These are phyloP conservation scores for Cerastoderma edule DNA, from an alignment of 2,888 invertebrate genomes.

Conservation along the genomic window DNA sequence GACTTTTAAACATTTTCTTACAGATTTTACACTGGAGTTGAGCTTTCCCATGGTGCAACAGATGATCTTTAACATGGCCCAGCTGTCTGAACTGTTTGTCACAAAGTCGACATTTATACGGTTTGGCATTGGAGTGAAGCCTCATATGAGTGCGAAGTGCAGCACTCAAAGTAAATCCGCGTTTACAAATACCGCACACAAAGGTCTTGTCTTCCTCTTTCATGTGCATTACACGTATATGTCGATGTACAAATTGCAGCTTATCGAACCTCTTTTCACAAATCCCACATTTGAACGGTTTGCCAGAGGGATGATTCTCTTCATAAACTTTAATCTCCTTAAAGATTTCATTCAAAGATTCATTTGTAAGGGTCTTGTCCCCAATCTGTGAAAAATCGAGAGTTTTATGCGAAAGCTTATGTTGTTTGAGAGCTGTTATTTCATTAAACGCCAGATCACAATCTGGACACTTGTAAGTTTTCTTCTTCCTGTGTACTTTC, in stretches of 20 bases:
- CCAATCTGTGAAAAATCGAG: background rate
- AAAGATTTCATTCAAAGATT: conserved; percentile 5
- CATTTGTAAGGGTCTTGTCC: background rate
- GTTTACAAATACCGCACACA: conserved; percentile 44
- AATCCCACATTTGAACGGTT: conserved; percentile 34
- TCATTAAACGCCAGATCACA: conserved; percentile 12
- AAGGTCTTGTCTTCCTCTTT: conserved; percentile 42
- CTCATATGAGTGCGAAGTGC: conserved; percentile 45
- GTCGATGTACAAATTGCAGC: conserved; percentile 27
- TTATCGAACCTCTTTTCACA: conserved; percentile 40
- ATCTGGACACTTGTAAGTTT: conserved; percentile 7
- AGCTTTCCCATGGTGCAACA: conserved; percentile 32
- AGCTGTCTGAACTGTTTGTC: conserved; percentile 41
- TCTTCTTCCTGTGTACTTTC: background rate
- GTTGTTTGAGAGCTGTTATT: background rate
- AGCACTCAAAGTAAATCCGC: conserved; percentile 42
- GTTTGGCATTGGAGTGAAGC: conserved; percentile 40
- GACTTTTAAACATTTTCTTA: conserved; percentile 26
- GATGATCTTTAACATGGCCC: conserved; percentile 46
- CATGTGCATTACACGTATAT: conserved; percentile 43
- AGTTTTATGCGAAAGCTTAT: background rate
- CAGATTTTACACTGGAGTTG: conserved; percentile 34
- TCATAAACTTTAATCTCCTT: conserved; percentile 19
- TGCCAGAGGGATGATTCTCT: conserved; percentile 21
- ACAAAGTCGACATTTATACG: conserved; percentile 49